Conservation (phyloP, 2,797 vertebrate genomes). For the Trichosurus vulpecula region DNA sequence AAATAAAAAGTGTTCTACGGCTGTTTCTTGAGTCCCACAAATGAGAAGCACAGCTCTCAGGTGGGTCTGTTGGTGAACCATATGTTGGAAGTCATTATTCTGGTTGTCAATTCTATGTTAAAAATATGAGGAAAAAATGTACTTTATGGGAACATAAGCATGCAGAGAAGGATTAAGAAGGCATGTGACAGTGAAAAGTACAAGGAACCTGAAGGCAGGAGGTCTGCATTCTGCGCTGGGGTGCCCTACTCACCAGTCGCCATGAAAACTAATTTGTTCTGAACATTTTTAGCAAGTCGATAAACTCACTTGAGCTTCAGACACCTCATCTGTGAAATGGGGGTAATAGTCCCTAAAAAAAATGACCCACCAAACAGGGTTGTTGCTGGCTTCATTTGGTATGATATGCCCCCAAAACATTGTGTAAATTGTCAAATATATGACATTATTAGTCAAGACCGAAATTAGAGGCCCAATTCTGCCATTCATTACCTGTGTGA, state of each 20-base stretch:
- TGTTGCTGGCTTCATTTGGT: neutral
- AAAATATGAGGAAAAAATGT: neutral
- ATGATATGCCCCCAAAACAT: neutral
- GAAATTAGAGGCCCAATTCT: neutral
- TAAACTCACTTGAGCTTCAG: neutral
- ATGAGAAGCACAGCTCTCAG: conserved; percentile 16
- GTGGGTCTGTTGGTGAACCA: neutral
- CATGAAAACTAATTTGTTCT: neutral
- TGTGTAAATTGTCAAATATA: neutral
- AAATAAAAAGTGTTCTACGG: neutral
- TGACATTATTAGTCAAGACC: neutral
- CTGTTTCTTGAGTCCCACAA: neutral
- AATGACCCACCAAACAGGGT: neutral
- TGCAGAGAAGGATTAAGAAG: neutral
- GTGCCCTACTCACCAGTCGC: neutral
- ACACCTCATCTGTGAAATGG: neutral
- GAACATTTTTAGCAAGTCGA: neutral
- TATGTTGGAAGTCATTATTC: conserved; percentile 3
- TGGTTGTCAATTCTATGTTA: conserved; percentile 15
- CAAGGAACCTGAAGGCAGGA: neutral
- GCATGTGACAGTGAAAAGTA: neutral
- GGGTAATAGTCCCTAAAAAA: neutral
- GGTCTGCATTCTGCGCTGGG: neutral
- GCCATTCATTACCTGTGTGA: neutral
- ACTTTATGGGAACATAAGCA: neutral